Percentiles rank a stretch among this genome's conserved stretches.
phyloP scores from a whole-genome alignment of 2,888 invertebrate species.

The Acrobasis suavella region DNA sequence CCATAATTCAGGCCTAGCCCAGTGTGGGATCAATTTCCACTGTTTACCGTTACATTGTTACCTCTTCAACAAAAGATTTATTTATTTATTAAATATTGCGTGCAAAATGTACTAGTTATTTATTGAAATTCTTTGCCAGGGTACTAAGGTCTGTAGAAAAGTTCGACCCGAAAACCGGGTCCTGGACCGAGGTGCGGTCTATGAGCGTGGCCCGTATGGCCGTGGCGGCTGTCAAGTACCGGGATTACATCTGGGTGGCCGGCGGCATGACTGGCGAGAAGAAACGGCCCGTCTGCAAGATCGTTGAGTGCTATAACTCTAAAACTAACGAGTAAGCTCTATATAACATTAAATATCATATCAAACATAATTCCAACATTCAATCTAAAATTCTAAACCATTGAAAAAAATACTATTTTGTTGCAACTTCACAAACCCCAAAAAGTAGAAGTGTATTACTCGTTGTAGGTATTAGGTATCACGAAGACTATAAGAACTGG shows the following conservation, averaged over 20 bases:
- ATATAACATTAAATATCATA: not conserved
- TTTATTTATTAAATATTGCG: too few relatives aligned
- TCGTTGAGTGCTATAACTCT: slow-evolving; percentile 85
- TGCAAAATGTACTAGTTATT: too few relatives aligned
- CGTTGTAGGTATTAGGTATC: too few relatives aligned
- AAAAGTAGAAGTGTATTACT: too few relatives aligned
- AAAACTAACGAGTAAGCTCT: slow-evolving; percentile 80
- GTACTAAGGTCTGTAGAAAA: slow-evolving; percentile 84
- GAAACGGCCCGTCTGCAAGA: slow-evolving; percentile 79
- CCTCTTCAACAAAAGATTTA: too few relatives aligned
- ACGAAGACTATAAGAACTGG: too few relatives aligned
- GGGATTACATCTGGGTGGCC: slow-evolving; percentile 87
- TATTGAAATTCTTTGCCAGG: slow-evolving; percentile 47
- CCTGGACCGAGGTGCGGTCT: slow-evolving; percentile 83
- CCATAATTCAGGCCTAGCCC: too few relatives aligned
- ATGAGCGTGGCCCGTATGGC: slow-evolving; percentile 84
- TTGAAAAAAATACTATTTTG: too few relatives aligned
- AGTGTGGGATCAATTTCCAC: too few relatives aligned
- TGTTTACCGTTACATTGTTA: too few relatives aligned
- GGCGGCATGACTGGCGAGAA: slow-evolving; percentile 86
- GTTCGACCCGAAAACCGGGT: slow-evolving; percentile 80
- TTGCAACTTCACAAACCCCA: too few relatives aligned
- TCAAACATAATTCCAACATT: not conserved
- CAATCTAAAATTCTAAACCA: not conserved
- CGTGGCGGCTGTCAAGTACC: slow-evolving; percentile 82